Conservation (phyloP, 2,797 vertebrate genomes). For the Acrocephalus scirpaceus region DNA sequence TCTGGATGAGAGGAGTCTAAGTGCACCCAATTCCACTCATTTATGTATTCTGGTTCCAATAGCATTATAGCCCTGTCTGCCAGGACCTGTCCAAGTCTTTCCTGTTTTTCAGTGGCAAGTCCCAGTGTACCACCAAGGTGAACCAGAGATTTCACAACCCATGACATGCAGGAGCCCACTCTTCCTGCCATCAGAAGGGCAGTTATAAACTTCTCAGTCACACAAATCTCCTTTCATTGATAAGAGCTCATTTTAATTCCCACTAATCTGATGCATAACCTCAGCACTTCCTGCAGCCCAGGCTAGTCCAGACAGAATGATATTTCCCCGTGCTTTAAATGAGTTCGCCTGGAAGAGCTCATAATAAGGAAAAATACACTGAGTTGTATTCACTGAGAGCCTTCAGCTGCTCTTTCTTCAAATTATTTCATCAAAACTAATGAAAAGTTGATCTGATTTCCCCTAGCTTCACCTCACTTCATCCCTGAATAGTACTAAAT, state of each 20-base stretch:
- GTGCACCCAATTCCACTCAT: not conserved
- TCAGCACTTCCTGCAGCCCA: not conserved
- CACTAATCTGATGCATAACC: not conserved
- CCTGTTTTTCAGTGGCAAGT: not conserved
- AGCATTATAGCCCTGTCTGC: not conserved
- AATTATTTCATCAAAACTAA: constrained; percentile 5
- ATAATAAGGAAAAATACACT: not conserved
- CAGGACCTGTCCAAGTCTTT: not conserved
- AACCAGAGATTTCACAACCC: not conserved
- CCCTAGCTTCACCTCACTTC: not conserved
- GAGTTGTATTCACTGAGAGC: not conserved
- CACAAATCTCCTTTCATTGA: not conserved
- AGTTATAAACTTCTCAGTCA: not conserved
- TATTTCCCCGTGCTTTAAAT: not conserved
- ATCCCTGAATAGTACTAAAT: not conserved
- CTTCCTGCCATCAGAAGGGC: not conserved
- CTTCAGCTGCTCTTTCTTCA: not conserved
- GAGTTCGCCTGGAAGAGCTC: not conserved
- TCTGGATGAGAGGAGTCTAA: not conserved
- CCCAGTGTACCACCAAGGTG: not conserved
- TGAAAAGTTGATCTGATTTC: not conserved
- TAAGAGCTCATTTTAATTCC: not conserved
- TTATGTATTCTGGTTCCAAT: not conserved
- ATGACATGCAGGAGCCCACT: not conserved
- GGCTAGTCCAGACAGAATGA: not conserved